Base-by-base conservation (phyloP, 2,797 vertebrate species). In the Iguana delicatissima region DNA sequence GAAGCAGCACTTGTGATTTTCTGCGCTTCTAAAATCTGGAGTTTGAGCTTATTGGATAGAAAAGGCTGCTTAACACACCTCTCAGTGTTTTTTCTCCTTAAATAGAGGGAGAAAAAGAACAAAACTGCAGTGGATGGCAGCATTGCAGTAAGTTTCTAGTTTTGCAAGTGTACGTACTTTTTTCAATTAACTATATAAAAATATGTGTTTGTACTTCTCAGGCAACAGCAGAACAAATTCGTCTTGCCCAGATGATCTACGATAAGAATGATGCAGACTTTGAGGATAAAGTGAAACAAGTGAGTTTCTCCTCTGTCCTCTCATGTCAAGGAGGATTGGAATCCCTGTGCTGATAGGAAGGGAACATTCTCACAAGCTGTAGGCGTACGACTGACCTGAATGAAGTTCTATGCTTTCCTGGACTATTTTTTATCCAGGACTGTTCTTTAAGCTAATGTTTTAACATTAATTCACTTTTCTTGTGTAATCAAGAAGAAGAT, bases 211-310 rank as follows among this genome's bases (percentile, higher is more conserved):
- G 8, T 57, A 0, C 89, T 97, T 97, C 95, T 57, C 93, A 99
- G 99, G 99, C 99, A 96, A 99, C 99, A 96, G 99, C 99, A 91
- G 99, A 99, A 97, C 99, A 99, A 95, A 99, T 99, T 95, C 98
- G 98, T 91, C 98, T 99, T 3, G 99, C 99, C 95, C 99, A 99
- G 96, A 98, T 99, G 98, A 99, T 99, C 97, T 99, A 98, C 4
- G 98, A 99, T 97, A 99, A 99, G 97, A 99, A 98, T 7, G 99
- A 99, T 50, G 96, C 98, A 95, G 99, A 99, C 96, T 99, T 99
- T 97, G 98, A 99, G 97, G 98, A 98, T 96, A 99, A 99, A 98
- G 98, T 99, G 90, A 99, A 99, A 94, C 99, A 99, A 98, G 99
- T 99, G 96, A 92, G 95, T 96, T 95, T 93, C 93, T 38, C 32